Conservation (phyloP, 2,797 vertebrate genomes). For the Danio tinwini region DNA sequence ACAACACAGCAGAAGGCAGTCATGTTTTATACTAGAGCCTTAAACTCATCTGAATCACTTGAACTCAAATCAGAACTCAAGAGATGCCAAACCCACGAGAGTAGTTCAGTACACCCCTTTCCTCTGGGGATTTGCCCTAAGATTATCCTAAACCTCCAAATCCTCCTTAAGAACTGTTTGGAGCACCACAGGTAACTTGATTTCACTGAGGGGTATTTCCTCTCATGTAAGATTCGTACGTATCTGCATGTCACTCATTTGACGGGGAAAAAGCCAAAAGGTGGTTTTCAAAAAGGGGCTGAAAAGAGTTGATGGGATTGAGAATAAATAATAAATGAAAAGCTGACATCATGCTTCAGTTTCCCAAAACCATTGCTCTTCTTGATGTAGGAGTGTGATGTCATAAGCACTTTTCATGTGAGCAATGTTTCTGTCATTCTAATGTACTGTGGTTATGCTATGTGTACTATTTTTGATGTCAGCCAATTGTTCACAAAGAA, state of each 20-base stretch:
- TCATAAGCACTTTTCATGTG: conserved; percentile 16
- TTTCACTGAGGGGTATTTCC: background rate
- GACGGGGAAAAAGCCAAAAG: background rate
- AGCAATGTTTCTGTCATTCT: conserved; percentile 23
- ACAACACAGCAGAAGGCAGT: background rate
- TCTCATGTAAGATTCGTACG: background rate
- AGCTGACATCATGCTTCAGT: conserved; percentile 16
- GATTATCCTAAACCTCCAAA: conserved; percentile 12
- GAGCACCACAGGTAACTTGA: conserved; percentile 12
- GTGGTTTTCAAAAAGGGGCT: conserved; percentile 4
- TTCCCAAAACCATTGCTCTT: conserved; percentile 7
- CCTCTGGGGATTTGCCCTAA: conserved; percentile 6
- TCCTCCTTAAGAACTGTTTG: conserved; percentile 11
- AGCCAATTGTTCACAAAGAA: background rate
- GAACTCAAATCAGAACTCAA: conserved; percentile 47
- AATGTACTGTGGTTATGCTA: conserved; percentile 26
- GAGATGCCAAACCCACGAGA: background rate
- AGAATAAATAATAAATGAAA: conserved; percentile 38
- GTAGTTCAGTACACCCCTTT: background rate
- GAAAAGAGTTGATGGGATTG: conserved; percentile 13
- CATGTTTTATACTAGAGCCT: conserved; percentile 36
- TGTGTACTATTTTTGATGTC: conserved; percentile 23
- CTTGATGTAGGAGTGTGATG: conserved; percentile 38
- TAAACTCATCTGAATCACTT: conserved; percentile 51
- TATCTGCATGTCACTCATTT: background rate